phyloP scores from a whole-genome alignment of 2,797 vertebrate species.

The Peromyscus nudipes region DNA sequence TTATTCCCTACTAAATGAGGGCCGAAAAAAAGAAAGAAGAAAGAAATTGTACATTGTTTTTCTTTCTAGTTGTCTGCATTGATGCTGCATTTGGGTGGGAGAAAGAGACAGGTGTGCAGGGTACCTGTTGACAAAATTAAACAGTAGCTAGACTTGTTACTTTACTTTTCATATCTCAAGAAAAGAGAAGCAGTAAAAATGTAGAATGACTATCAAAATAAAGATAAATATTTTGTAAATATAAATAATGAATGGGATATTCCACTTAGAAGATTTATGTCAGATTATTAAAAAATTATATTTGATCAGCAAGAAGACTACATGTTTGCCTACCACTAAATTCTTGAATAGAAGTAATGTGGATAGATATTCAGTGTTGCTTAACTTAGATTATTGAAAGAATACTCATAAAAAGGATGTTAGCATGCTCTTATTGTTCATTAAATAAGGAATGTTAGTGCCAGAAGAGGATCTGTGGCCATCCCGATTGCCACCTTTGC shows the following conservation, averaged over 20 bases:
- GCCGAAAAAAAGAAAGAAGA: background rate
- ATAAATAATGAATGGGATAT: background rate
- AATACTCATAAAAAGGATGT: background rate
- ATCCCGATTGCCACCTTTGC: background rate
- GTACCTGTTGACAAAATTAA: conserved; percentile 27
- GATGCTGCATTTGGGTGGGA: background rate
- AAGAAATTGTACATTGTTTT: conserved; percentile 50
- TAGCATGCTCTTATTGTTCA: background rate
- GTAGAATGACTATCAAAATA: background rate
- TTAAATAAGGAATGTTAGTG: background rate
- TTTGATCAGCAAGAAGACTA: conserved; percentile 4
- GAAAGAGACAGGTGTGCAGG: background rate
- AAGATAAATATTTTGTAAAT: conserved; percentile 35
- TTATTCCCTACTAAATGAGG: conserved; percentile 53
- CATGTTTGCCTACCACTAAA: background rate
- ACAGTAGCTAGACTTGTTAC: background rate
- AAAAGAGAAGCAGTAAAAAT: conserved; percentile 62
- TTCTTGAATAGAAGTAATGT: conserved; percentile 8
- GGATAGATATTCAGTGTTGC: background rate
- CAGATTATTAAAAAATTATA: conserved; percentile 35
- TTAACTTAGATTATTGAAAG: conserved; percentile 57
- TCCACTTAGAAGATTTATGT: conserved; percentile 19
- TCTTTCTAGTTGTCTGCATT: background rate
- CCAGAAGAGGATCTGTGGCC: conserved; percentile 14
- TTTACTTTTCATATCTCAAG: conserved; percentile 60